Percentiles rank a stretch among this genome's conserved stretches.
These are phyloP conservation scores for Aramus guarauna DNA, from an alignment of 2,113 vertebrate species.

Conservation along the genomic window DNA sequence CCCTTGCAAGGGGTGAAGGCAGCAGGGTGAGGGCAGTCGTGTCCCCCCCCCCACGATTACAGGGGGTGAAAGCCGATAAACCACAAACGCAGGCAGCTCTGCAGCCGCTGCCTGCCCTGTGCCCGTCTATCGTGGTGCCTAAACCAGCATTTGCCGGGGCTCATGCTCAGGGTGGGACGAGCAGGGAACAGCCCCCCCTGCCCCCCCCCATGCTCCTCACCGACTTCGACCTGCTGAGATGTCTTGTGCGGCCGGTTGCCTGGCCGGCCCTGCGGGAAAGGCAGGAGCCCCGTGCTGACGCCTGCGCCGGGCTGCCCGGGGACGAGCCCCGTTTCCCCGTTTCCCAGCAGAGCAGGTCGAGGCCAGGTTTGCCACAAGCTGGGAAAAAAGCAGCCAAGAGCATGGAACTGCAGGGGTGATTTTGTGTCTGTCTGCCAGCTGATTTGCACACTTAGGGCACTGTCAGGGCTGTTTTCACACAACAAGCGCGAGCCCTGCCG, in stretches of 20 bases:
- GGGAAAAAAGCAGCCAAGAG: neutral
- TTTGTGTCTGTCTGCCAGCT: neutral
- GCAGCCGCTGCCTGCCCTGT: too few relatives aligned
- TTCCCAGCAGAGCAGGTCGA: neutral
- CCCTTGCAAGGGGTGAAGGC: neutral
- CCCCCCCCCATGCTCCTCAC: fast-evolving
- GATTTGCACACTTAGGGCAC: too few relatives aligned
- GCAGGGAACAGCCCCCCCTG: neutral
- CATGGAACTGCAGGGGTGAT: fast-evolving
- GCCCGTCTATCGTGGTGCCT: too few relatives aligned
- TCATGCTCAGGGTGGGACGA: neutral
- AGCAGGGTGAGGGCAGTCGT: neutral
- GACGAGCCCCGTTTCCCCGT: too few relatives aligned
- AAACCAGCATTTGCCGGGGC: too few relatives aligned
- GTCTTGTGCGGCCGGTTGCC: fast-evolving
- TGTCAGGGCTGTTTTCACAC: neutral
- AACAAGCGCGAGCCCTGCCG: neutral
- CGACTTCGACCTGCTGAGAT: neutral
- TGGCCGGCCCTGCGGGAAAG: neutral
- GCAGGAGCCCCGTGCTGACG: neutral
- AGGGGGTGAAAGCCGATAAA: neutral
- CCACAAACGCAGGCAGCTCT: neutral
- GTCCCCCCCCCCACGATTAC: too few relatives aligned
- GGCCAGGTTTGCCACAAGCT: neutral
- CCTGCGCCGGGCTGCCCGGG: too few relatives aligned